Percentiles rank a stretch among this genome's conserved stretches.
Conservation (phyloP, 2,797 vertebrate species). For the Halcyon smyrnensis region DNA sequence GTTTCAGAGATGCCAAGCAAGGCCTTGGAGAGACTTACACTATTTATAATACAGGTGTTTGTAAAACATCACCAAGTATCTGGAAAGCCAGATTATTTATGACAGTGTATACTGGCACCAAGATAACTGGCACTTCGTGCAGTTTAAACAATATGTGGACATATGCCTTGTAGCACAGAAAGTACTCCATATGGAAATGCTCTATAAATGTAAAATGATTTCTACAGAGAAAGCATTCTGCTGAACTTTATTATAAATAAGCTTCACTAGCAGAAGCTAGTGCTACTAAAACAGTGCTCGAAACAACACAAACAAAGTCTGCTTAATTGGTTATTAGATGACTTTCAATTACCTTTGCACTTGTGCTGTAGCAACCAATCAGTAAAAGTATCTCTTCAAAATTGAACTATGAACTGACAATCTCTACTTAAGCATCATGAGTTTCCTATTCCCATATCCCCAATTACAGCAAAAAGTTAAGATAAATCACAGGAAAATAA, state of each 20-base stretch:
- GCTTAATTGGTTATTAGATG: background rate
- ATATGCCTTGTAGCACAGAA: background rate
- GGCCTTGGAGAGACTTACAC: background rate
- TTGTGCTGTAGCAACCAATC: background rate
- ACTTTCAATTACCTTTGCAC: background rate
- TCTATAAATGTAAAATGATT: background rate
- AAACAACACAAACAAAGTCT: background rate
- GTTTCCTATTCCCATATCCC: background rate
- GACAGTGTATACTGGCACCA: background rate
- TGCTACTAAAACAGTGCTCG: background rate
- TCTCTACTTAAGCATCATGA: background rate
- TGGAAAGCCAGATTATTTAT: background rate
- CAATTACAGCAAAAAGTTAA: background rate
- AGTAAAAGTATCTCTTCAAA: background rate
- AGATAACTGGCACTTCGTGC: background rate
- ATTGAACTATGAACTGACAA: background rate
- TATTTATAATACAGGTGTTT: background rate
- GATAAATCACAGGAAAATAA: slow-evolving; percentile 11
- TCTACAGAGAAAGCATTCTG: background rate
- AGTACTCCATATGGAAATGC: background rate
- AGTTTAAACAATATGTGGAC: background rate
- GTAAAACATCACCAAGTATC: background rate
- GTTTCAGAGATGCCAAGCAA: fast-evolving
- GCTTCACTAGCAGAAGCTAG: background rate
- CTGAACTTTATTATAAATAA: background rate